Evolutionary conservation across 2,888 invertebrate genomes (phyloP), one percentile per base, ranked within the genome.

Genomic region (Standfussiana lucernea): DNA sequence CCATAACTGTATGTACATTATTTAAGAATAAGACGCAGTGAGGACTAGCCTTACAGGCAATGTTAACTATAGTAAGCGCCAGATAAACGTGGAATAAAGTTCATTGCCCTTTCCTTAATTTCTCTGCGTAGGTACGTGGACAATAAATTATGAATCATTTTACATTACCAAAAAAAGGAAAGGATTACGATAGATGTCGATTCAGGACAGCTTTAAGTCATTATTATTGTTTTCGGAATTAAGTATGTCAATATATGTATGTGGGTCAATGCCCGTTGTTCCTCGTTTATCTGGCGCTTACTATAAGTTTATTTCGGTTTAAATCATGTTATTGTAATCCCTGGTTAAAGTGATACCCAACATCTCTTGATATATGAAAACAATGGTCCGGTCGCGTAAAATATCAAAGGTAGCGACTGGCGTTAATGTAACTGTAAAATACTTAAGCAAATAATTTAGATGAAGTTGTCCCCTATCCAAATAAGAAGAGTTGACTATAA

Each of bases 291-390:
- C n/a, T n/a, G n/a, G n/a, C n/a, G n/a, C n/a, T n/a, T n/a, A n/a
- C n/a, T n/a, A 68, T 15, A 37, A 32, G 1, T 47, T 15, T 47
- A 47, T 47, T 32, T 59, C n/a, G 32, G 21, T 79, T 47, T 40
- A 47, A 59, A 59, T 40, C 1, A 79, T 78, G 59, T 59, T 67
- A 28, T 37, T 66, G 35, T 24, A 18, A 28, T 15, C 2, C 56
- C 10, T 15, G 40, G 2, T 32, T 32, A n/a, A 28, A 37, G 28
- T 50, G 50, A 15, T n/a, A 28, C 8, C 28, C 42, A 50, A 11
- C 40, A 42, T 42, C 3, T 42, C 15, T 3, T 21, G 21, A 3
- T 6, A 21, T 40, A 32, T 76, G n/a, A 37, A 28, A 66, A 76
- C 37, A 56, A 56, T 56, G 13, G 45, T 3, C 18, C 4, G 2